Evolutionary conservation across 1,140 invertebrate species (phyloP).

Genomic region (Nymphalis io): DNA sequence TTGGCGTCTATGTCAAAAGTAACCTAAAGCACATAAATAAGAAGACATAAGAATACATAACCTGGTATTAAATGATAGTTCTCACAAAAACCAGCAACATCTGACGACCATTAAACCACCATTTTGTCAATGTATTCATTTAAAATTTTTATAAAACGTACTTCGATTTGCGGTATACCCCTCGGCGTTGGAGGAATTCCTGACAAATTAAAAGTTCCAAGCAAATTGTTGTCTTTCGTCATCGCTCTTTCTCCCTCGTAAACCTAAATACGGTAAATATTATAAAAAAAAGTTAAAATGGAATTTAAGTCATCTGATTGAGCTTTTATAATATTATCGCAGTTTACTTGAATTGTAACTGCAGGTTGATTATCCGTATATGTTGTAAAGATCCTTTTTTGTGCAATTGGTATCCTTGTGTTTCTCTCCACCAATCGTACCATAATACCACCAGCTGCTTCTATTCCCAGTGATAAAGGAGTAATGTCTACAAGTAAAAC

Average conservation of each 20-base stretch:
- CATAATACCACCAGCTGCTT: conserved; percentile 86
- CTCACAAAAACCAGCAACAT: no score
- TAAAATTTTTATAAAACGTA: conserved; percentile 56
- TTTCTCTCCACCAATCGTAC: conserved; percentile 85
- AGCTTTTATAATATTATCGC: background rate
- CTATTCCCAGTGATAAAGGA: conserved; percentile 86
- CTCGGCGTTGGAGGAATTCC: conserved; percentile 87
- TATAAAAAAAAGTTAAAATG: background rate
- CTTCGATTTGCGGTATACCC: conserved; percentile 83
- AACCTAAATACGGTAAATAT: conserved; percentile 74
- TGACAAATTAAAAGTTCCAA: conserved; percentile 89
- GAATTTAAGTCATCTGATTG: background rate
- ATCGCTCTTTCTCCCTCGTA: conserved; percentile 91
- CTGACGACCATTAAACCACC: no score
- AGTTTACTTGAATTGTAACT: conserved; percentile 86
- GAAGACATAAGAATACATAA: background rate
- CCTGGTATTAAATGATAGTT: no score
- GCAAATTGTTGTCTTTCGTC: conserved; percentile 90
- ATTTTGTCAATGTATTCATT: no score
- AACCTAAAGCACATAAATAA: conserved; percentile 77
- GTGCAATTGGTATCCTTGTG: conserved; percentile 85
- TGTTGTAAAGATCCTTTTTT: conserved; percentile 85
- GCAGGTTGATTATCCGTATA: conserved; percentile 87
- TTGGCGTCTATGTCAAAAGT: conserved; percentile 91
- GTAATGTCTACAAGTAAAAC: conserved; percentile 87